Percentiles rank a stretch among this genome's conserved stretches.
phyloP scores from a whole-genome alignment of 2,797 vertebrate species.

The Adrianichthys oophorus region DNA sequence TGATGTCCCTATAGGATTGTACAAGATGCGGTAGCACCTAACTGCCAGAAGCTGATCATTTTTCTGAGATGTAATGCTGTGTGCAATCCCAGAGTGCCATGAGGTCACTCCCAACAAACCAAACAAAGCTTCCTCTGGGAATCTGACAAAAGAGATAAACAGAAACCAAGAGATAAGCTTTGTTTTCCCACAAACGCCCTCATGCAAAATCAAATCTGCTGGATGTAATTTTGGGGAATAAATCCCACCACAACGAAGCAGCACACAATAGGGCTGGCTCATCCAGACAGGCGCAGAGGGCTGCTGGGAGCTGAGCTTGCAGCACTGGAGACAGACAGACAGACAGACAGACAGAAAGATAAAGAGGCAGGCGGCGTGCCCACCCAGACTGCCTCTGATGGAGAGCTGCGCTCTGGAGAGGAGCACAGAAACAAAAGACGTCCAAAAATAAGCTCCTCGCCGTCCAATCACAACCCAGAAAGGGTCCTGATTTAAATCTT shows the following conservation, averaged over 20 bases:
- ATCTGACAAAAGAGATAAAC: conserved; percentile 20
- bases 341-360: conserved; percentile 32
- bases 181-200: background rate
- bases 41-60: conserved; percentile 1
- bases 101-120: conserved; percentile 4
- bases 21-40: background rate
- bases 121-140: conserved; percentile 29
- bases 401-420: conserved; percentile 50
- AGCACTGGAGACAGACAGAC: conserved; percentile 41
- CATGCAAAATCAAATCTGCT: too few species aligned
- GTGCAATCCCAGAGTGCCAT: background rate
- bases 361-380: conserved; percentile 58
- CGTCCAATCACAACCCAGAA: conserved; percentile 24
- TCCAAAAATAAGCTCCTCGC: conserved; percentile 43
- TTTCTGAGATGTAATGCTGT: background rate
- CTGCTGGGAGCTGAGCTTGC: conserved; percentile 62
- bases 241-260: conserved; percentile 46
- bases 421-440: conserved; percentile 66
- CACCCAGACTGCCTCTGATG: conserved; percentile 66
- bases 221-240: conserved; percentile 19
- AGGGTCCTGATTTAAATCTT: conserved; percentile 11
- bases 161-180: background rate
- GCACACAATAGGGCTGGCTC: conserved; percentile 67
- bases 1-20: background rate
- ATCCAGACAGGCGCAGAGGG: conserved; percentile 55